These are phyloP conservation scores for Mactra quadrangularis DNA, from an alignment of 1,140 invertebrate genomes.

Conservation along the genomic window DNA sequence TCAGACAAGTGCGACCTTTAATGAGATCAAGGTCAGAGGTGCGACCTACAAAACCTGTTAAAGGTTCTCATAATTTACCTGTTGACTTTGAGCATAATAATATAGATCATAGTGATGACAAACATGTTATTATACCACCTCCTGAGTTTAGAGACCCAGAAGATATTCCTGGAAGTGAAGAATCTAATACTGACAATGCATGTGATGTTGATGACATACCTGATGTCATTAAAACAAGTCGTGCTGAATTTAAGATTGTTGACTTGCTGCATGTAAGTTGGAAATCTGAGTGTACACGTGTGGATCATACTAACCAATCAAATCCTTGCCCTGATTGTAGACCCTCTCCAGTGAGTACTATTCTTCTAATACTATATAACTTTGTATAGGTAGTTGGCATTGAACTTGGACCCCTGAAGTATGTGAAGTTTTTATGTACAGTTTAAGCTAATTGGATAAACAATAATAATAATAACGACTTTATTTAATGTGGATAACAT, in stretches of 20 bases:
- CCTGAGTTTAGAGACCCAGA: slow-evolving; percentile 43
- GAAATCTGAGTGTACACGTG: slow-evolving; percentile 65
- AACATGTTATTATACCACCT: slow-evolving; percentile 25
- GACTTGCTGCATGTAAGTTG: slow-evolving; percentile 79
- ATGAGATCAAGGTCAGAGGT: slow-evolving; percentile 42
- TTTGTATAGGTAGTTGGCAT: too few relatives aligned
- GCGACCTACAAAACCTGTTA: slow-evolving; percentile 37
- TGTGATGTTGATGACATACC: slow-evolving; percentile 18
- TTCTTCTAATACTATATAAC: neutral
- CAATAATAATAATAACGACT: too few relatives aligned
- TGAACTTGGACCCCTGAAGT: too few relatives aligned
- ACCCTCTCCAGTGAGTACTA: slow-evolving; percentile 71
- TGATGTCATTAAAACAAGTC: slow-evolving; percentile 58
- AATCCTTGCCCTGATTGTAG: slow-evolving; percentile 71
- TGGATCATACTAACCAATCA: slow-evolving; percentile 60
- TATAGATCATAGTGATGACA: neutral
- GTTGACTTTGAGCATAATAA: slow-evolving; percentile 48
- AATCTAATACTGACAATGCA: neutral
- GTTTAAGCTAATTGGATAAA: too few relatives aligned
- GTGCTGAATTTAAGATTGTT: slow-evolving; percentile 69
- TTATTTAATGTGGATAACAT: too few relatives aligned
- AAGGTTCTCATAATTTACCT: slow-evolving; percentile 50
- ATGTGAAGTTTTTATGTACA: too few relatives aligned
- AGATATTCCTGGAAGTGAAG: neutral
- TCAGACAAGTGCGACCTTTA: slow-evolving; percentile 30